Conservation (phyloP, 2,888 invertebrate species). For the Bombylius discolor region DNA sequence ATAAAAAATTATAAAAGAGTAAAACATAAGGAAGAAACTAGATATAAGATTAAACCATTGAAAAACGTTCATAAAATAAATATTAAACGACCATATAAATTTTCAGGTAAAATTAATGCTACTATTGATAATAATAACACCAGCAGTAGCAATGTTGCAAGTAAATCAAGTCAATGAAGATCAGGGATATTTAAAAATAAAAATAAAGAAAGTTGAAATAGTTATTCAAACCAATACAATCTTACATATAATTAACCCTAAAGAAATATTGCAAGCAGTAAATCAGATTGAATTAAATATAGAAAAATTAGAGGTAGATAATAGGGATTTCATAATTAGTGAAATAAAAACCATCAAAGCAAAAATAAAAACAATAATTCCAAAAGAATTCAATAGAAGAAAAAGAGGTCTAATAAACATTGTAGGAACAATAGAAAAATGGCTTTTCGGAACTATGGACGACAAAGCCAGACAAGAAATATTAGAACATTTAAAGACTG, state of each 20-base stretch:
- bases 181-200: not conserved
- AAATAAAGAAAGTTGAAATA: not conserved
- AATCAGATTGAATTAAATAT: conserved; percentile 6
- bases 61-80: conserved; percentile 9
- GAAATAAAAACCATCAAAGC: conserved; percentile 10
- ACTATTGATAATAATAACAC: not conserved
- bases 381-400: conserved; percentile 3
- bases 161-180: not conserved
- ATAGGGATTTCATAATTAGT: conserved; percentile 1
- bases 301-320: conserved; percentile 4
- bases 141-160: not conserved
- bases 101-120: conserved; percentile 4
- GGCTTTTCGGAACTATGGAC: conserved; percentile 10
- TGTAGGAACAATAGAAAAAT: conserved; percentile 9
- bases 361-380: conserved; percentile 10
- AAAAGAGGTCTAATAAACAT: conserved; percentile 11
- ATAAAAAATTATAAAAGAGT: conserved; percentile 6
- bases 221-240: conserved; percentile 5
- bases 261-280: conserved; percentile 2
- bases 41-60: conserved; percentile 4
- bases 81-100: conserved; percentile 13
- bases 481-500: conserved; percentile 7
- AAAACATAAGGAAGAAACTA: conserved; percentile 8
- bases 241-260: conserved; percentile 8
- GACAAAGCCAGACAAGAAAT: conserved; percentile 9